Conservation (phyloP, 1,140 invertebrate species). For the Nautilus pompilius region DNA sequence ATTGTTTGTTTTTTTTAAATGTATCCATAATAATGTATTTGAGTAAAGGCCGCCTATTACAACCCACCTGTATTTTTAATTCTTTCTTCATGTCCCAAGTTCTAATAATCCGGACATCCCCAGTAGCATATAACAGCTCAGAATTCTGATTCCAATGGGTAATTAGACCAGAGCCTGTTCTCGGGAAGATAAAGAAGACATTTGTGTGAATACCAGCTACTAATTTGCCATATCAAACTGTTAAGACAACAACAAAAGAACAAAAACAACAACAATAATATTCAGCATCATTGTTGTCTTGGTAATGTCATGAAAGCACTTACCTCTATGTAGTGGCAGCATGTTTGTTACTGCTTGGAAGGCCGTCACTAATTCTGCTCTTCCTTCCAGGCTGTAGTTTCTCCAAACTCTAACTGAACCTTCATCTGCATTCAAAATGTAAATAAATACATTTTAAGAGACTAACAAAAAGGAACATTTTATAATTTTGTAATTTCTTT, state of each 20-base stretch:
- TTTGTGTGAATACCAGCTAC: neutral
- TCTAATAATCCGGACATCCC: constrained; percentile 69
- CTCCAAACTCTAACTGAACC: constrained; percentile 73
- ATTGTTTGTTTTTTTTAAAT: too few relatives aligned
- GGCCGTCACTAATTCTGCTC: constrained; percentile 66
- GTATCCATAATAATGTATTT: too few relatives aligned
- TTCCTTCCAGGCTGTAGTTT: constrained; percentile 48
- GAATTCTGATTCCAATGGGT: constrained; percentile 77
- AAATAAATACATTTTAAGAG: too few relatives aligned
- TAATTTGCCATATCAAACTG: neutral
- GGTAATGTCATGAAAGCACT: constrained; percentile 2
- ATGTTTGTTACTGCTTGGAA: constrained; percentile 79
- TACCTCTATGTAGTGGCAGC: constrained; percentile 55
- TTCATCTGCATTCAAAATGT: constrained; percentile 74
- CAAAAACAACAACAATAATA: too few relatives aligned
- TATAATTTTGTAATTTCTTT: too few relatives aligned
- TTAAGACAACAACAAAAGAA: too few relatives aligned
- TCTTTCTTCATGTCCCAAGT: constrained; percentile 87
- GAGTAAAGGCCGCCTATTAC: too few relatives aligned
- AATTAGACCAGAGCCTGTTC: constrained; percentile 64
- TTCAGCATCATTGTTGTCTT: neutral
- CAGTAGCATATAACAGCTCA: constrained; percentile 67
- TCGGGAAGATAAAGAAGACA: neutral
- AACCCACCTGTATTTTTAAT: constrained; percentile 62
- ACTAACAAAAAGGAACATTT: too few relatives aligned